Evolutionary conservation across 2,888 invertebrate species (phyloP).

Genomic region (Macrophya annulata): DNA sequence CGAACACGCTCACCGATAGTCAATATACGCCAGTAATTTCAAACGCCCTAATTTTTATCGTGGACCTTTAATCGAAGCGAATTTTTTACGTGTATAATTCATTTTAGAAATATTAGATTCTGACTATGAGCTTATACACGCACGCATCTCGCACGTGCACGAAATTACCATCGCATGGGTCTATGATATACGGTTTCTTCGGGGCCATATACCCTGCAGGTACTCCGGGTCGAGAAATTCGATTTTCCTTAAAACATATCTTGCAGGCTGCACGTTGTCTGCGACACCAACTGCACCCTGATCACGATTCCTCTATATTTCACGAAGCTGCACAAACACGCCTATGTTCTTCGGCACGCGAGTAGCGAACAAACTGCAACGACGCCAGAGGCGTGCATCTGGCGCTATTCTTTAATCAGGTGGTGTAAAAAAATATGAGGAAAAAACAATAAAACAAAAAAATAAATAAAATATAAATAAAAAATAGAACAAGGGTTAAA

Average conservation of each 20-base stretch:
- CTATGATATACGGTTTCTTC: constrained; percentile 38
- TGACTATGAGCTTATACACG: background rate
- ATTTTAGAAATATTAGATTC: background rate
- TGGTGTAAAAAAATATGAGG: background rate
- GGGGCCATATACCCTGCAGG: background rate
- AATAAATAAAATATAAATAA: no score
- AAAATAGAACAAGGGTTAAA: constrained; percentile 60
- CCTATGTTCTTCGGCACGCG: constrained; percentile 15
- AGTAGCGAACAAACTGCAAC: constrained; percentile 59
- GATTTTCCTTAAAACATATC: constrained; percentile 45
- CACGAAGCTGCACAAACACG: constrained; percentile 40
- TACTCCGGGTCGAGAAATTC: constrained; percentile 35
- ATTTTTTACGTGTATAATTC: background rate
- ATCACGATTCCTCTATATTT: constrained; percentile 54
- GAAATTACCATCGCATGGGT: constrained; percentile 47
- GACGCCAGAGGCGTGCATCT: constrained; percentile 60
- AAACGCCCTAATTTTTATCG: background rate
- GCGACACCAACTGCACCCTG: constrained; percentile 49
- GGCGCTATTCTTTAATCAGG: constrained; percentile 45
- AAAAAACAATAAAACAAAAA: no score
- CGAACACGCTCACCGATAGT: constrained; percentile 11
- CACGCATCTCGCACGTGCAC: constrained; percentile 44
- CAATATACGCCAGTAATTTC: background rate
- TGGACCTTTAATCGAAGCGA: background rate
- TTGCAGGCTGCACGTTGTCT: constrained; percentile 46